Base-by-base conservation (phyloP, 2,113 vertebrate genomes). In the Halichoeres trimaculatus region DNA sequence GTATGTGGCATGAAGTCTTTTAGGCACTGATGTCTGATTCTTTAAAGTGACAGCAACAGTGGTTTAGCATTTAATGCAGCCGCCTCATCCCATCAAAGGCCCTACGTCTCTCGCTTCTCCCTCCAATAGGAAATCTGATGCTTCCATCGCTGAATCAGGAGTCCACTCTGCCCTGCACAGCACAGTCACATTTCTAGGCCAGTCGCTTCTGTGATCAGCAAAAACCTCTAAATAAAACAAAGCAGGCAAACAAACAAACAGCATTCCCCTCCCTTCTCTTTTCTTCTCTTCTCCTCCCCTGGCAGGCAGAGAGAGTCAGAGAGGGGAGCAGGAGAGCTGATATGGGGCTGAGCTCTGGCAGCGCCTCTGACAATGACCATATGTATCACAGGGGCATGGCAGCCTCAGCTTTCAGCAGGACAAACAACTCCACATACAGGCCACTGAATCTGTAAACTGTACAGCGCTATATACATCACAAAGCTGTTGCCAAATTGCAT, bases 201-300 rank as follows among this genome's bases (percentile, higher is more conserved):
- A 90, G 74, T 88, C 79, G 38, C 80, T 74, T 81, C 83, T 88
- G 83, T 80, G 80, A 89, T 91, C 85, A 90, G 90, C 92, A 93
- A 88, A 92, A 86, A 62, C 0, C 24, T 64, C 47, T 68, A 78
- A 81, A 87, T 72, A 80, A 88, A 89, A 90, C 89, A 89, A 89
- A 87, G 83, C 80, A 86, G 74, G 63, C 71, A 72, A 88, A 69
- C 76, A 88, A 92, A 90, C 84, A 88, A 87, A 80, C 67, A 74
- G 52, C 36, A 9, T 26, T 76, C 57, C 68, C 74, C 82, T 83
- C 81, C 68, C 74, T 65, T 70, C 51, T 74, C 51, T 41, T 61
- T 61, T 83, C 74, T 84, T 20, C 64, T 70, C 24, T 67, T 59
- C 30, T 78, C 66, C 72, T 86, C 62, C 68, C 67, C 71, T 63